Evolutionary conservation across 2,888 invertebrate species (phyloP).

Genomic region (Cantharis lateralis): DNA sequence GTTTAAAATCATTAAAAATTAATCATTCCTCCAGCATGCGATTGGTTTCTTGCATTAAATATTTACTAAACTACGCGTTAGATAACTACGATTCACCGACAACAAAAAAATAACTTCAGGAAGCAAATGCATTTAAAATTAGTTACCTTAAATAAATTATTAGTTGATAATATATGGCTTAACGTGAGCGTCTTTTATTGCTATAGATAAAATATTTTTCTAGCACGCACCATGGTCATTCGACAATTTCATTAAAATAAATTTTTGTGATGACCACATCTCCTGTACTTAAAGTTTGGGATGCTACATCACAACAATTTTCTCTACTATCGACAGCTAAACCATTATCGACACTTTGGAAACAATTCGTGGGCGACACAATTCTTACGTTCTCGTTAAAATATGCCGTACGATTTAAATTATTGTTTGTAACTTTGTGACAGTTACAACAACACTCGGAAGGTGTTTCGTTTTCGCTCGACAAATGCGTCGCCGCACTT

Average conservation of each 20-base stretch:
- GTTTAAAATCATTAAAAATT: background rate
- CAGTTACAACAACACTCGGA: constrained; percentile 60
- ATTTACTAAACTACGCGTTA: background rate
- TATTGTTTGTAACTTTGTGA: constrained; percentile 49
- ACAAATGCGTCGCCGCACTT: constrained; percentile 76
- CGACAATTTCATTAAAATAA: constrained; percentile 54
- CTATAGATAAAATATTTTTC: background rate
- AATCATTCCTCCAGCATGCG: background rate
- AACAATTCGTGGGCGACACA: constrained; percentile 49
- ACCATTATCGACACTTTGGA: constrained; percentile 51
- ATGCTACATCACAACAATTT: constrained; percentile 64
- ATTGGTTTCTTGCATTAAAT: background rate
- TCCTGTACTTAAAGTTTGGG: constrained; percentile 88
- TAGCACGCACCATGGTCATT: constrained; percentile 28
- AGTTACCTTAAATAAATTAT: background rate
- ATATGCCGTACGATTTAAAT: constrained; percentile 17
- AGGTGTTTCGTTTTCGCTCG: constrained; percentile 57
- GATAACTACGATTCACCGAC: background rate
- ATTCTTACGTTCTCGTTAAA: constrained; percentile 45
- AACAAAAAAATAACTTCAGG: background rate
- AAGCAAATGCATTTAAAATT: background rate
- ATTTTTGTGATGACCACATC: constrained; percentile 91
- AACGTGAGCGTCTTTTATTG: background rate
- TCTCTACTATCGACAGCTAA: constrained; percentile 52
- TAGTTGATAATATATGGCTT: background rate